Percentiles rank a stretch among this genome's conserved stretches.
These are phyloP conservation scores for Hypselothyrea guttata DNA, from an alignment of 2,888 invertebrate species.

Conservation along the genomic window DNA sequence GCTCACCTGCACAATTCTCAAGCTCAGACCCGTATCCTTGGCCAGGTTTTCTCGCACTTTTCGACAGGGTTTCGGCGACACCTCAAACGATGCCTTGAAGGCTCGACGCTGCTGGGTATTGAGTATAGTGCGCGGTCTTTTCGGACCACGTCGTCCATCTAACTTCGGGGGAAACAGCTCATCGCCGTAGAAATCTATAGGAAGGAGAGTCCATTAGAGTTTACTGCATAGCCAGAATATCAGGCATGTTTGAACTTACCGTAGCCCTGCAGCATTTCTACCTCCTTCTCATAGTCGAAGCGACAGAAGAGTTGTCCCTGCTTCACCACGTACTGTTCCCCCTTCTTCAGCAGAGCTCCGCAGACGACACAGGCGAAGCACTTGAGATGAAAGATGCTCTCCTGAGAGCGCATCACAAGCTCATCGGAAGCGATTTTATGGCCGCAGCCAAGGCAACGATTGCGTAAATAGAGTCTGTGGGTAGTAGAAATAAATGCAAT, in stretches of 20 bases:
- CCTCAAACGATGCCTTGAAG: conserved; percentile 93
- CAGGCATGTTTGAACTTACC: conserved; percentile 60
- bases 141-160: conserved; percentile 89
- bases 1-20: conserved; percentile 91
- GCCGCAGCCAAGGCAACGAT: conserved; percentile 88
- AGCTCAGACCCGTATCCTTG: conserved; percentile 92
- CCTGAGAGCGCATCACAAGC: conserved; percentile 89
- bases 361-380: conserved; percentile 92
- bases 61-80: conserved; percentile 92
- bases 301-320: conserved; percentile 90
- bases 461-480: conserved; percentile 87
- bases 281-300: conserved; percentile 91
- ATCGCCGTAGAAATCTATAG: conserved; percentile 84
- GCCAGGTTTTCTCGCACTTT: conserved; percentile 92
- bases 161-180: conserved; percentile 85
- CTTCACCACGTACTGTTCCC: conserved; percentile 91
- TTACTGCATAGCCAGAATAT: too few relatives aligned
- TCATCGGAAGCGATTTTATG: conserved; percentile 89
- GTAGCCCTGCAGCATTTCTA: conserved; percentile 87
- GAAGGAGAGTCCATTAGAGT: too few relatives aligned
- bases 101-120: conserved; percentile 92
- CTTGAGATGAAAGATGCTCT: conserved; percentile 89
- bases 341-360: conserved; percentile 89
- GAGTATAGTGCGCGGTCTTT: conserved; percentile 91
- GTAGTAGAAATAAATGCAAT: too few relatives aligned